Evolutionary conservation across 2,113 vertebrate genomes (phyloP).

Genomic region (Onychostoma macrolepis): DNA sequence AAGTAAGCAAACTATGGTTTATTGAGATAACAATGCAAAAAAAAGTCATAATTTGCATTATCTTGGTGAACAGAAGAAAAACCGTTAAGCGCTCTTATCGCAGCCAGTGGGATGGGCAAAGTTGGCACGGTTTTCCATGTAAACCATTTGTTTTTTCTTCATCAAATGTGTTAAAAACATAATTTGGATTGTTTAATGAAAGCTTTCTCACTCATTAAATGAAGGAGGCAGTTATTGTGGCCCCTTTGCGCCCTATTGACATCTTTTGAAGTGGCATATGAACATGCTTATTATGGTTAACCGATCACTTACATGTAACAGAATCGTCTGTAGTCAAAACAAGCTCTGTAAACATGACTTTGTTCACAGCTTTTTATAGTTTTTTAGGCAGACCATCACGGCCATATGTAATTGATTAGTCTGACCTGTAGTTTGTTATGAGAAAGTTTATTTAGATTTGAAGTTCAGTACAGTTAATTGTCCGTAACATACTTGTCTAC

Average conservation of each 20-base stretch:
- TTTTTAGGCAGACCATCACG: not conserved
- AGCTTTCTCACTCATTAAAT: not conserved
- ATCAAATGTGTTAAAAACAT: not conserved
- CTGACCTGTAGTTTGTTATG: not conserved
- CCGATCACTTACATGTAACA: constrained; percentile 24
- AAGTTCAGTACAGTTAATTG: constrained; percentile 12
- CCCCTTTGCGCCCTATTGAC: not conserved
- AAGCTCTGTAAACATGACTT: constrained; percentile 27
- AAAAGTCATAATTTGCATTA: constrained; percentile 20
- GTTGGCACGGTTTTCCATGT: constrained; percentile 30
- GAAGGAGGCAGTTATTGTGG: not conserved
- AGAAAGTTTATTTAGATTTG: not conserved
- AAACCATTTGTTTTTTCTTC: not conserved
- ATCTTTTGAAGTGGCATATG: constrained; percentile 41
- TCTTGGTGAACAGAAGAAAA: constrained; percentile 49
- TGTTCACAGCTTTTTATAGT: constrained; percentile 21
- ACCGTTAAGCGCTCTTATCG: constrained; percentile 45
- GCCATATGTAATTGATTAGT: not conserved
- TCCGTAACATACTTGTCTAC: not conserved
- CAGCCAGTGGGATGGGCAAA: not conserved
- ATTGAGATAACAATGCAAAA: not conserved
- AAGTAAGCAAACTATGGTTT: not conserved
- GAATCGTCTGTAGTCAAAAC: constrained; percentile 5
- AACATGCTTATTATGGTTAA: constrained; percentile 52
- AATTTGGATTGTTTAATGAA: constrained; percentile 5